Evolutionary conservation across 2,888 invertebrate genomes (phyloP).

Genomic region (Cephalotes varians): DNA sequence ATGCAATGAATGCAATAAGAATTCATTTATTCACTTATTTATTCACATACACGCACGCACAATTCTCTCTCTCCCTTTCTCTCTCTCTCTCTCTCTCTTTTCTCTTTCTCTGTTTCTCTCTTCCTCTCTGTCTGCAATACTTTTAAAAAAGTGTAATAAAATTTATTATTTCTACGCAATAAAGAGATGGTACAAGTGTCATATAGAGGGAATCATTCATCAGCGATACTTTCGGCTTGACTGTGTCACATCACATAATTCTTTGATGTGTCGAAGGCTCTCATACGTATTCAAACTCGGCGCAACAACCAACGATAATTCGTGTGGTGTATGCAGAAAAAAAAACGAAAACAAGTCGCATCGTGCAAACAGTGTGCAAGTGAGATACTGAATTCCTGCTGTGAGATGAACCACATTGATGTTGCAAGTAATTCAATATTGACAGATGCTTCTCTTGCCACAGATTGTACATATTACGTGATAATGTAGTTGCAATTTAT

Average conservation of each 20-base stretch:
- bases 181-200: background rate
- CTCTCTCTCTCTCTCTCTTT: background rate
- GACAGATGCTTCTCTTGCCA: conserved; percentile 52
- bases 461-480: conserved; percentile 77
- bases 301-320: conserved; percentile 31
- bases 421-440: conserved; percentile 70
- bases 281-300: conserved; percentile 34
- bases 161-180: background rate
- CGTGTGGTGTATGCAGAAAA: conserved; percentile 15
- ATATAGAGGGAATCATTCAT: background rate
- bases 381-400: conserved; percentile 61
- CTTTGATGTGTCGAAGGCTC: conserved; percentile 10
- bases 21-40: background rate
- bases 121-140: background rate
- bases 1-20: background rate
- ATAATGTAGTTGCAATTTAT: conserved; percentile 81
- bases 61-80: background rate
- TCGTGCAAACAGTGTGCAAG: conserved; percentile 41
- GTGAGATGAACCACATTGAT: conserved; percentile 53
- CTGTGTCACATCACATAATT: conserved; percentile 15
- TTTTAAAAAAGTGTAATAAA: conserved; percentile 7
- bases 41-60: no score
- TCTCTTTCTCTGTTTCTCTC: background rate
- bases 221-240: background rate
- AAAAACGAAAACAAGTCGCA: conserved; percentile 28